Base-by-base conservation (phyloP, 2,113 vertebrate species). In the Onychorhynchus coronatus region DNA sequence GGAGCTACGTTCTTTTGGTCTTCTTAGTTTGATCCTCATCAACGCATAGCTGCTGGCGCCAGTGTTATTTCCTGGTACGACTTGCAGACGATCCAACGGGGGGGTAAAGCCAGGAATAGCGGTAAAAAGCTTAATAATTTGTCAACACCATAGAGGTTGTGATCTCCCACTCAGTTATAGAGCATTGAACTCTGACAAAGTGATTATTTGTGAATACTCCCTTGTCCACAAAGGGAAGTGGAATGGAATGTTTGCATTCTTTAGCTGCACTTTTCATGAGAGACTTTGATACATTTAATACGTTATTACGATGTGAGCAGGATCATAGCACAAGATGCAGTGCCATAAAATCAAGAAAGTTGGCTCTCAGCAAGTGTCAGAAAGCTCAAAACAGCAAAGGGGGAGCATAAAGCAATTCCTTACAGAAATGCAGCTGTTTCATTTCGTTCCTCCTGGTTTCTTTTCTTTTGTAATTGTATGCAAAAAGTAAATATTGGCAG, bases 141-240 rank as follows among this genome's bases (percentile, higher is more conserved):
- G 9, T 67, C 3, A 2, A 2, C 25, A 7, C 8, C 4, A 0
- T 5, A 55, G 50, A 46, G 46, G 21, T 23, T 0, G 0, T 20
- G n/a, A 8, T 42, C 5, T 89, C 4, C 15, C 8, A 3, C 9
- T 16, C 16, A 0, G 7, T n/a, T 81, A 8, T 49, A 41, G 50
- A 79, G 27, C 35, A 8, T 1, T 15, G 11, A 0, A 10, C 18
- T 41, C 53, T 42, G 53, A 11, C 11, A 16, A n/a, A 22, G 5
- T 37, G 22, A 7, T 67, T 56, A 22, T n/a, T 76, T 41, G 14
- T 66, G 33, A 66, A 6, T 14, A 2, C 23, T 62, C 7, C n/a
- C 17, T 72, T 59, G 25, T 28, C 31, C 33, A 0, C 42, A 49
- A 39, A 71, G 7, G 39, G 66, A 65, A 52, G 11, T 12, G 31